A percentile compares a stretch with the other conserved stretches of the same genome.
Conservation (phyloP, 2,113 vertebrate species). For the Gobio gobio region DNA sequence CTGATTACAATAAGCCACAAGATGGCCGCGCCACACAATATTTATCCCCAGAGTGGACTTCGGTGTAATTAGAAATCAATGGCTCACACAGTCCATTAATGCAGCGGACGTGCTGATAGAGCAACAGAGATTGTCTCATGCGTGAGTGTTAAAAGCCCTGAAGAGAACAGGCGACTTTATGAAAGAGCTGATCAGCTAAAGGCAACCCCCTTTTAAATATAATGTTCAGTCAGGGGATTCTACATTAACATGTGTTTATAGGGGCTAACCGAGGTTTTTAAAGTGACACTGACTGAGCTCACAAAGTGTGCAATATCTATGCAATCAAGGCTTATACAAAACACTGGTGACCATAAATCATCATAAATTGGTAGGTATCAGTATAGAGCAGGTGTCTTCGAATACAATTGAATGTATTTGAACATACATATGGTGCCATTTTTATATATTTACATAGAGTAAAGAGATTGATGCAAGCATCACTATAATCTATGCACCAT, state of each 20-base stretch:
- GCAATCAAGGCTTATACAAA: background rate
- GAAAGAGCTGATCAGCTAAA: background rate
- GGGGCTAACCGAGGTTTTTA: background rate
- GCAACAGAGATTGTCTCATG: constrained; percentile 9
- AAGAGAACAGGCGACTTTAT: background rate
- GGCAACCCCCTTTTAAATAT: background rate
- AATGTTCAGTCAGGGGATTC: background rate
- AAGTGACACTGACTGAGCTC: background rate
- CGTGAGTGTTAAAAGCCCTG: background rate
- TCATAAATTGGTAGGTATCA: background rate
- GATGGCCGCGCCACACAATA: constrained; percentile 74
- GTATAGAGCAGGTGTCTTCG: background rate
- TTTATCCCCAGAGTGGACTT: constrained; percentile 78
- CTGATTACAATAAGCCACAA: constrained; percentile 77
- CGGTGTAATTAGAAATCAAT: constrained; percentile 90
- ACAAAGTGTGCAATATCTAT: background rate
- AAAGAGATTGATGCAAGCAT: background rate
- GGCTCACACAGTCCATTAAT: constrained; percentile 75
- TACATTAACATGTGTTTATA: background rate
- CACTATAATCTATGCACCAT: background rate
- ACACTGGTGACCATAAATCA: background rate
- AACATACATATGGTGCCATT: background rate
- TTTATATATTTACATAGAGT: background rate
- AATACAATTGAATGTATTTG: background rate
- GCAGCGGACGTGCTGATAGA: constrained; percentile 36